Conservation (phyloP, 2,888 invertebrate genomes). For the Phaedon cochleariae region DNA sequence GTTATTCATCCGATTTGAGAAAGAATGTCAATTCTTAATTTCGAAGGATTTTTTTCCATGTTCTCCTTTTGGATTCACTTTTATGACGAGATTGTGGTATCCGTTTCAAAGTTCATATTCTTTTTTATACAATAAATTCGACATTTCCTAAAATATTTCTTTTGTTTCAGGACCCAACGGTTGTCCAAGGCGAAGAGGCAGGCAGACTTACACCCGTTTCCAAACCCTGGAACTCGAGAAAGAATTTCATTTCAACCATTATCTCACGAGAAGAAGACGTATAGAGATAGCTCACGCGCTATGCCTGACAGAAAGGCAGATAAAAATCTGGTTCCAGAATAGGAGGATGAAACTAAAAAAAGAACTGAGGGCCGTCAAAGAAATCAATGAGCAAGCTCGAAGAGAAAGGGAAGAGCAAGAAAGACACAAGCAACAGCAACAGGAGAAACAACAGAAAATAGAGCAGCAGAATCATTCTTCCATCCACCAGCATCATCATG, state of each 20-base stretch:
- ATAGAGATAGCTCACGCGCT: conserved; percentile 97
- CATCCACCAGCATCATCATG: conserved; percentile 74
- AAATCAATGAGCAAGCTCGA: conserved; percentile 93
- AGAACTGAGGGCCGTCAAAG: conserved; percentile 92
- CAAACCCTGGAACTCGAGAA: conserved; percentile 98
- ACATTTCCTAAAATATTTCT: conserved; percentile 29
- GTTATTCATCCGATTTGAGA: no score
- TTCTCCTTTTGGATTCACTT: no score
- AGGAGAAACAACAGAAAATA: conserved; percentile 83
- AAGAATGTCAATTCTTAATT: no score
- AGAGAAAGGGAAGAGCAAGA: conserved; percentile 91
- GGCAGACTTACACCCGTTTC: conserved; percentile 98
- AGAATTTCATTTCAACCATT: conserved; percentile 98
- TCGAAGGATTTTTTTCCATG: no score
- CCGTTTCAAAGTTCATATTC: neutral
- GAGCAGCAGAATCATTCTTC: conserved; percentile 72
- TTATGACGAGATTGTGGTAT: no score
- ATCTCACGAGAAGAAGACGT: conserved; percentile 93
- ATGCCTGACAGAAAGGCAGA: conserved; percentile 95
- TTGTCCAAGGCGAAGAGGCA: conserved; percentile 90
- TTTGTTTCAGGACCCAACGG: conserved; percentile 94
- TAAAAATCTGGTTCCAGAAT: conserved; percentile 98
- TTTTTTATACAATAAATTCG: no score
- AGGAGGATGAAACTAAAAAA: conserved; percentile 97
- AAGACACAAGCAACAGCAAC: conserved; percentile 89